Base-by-base conservation (phyloP, 2,797 vertebrate genomes). In the Phyllotis vaccarum region DNA sequence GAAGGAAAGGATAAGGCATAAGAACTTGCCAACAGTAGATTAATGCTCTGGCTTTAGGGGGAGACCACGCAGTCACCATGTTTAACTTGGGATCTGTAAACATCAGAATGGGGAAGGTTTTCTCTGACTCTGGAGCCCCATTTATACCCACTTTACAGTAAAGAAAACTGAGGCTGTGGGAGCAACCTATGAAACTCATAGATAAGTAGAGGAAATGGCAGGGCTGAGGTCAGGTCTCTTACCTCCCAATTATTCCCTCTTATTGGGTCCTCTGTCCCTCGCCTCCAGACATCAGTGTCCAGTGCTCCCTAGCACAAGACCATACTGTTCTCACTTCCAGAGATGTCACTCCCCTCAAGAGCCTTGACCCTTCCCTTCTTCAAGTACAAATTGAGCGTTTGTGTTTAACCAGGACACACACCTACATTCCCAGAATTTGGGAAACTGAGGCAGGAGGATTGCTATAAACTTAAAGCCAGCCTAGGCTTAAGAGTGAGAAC, bases 1-100 rank as follows among this genome's bases (percentile, higher is more conserved):
- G 46, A 96, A 97, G 17, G 72, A 81, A 58, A 68, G 14, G 64
- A 90, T 92, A 43, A 86, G 14, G 6, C 31, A 24, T 96, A 89
- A 3, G 46, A 43, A 27, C 12, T 7, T 17, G 54, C 14, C 40
- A 0, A 0, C 2, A 46, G 58, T 1, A 7, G 40, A 62, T 37
- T 7, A 3, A 21, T 0, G 8, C 21, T 5, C 60, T 0, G 34
- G 60, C 21, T 54, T 40, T 37, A 21, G 80, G 72, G 3, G 11
- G 19, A 27, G 1, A 60, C 49, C 5, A 4, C 9, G 2, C 1
- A 31, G 90, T 40, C 49, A 13, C 34, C 5, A 21, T 0, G 0
- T 46, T 31, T 87, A 75, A 22, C n/a, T 49, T 49, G 8, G 6
- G n/a, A 43, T 21, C 19, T 37, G 6, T 6, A 19, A 40, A 11